Conservation (phyloP, 2,888 invertebrate genomes). For the Tetramorium bicarinatum region DNA sequence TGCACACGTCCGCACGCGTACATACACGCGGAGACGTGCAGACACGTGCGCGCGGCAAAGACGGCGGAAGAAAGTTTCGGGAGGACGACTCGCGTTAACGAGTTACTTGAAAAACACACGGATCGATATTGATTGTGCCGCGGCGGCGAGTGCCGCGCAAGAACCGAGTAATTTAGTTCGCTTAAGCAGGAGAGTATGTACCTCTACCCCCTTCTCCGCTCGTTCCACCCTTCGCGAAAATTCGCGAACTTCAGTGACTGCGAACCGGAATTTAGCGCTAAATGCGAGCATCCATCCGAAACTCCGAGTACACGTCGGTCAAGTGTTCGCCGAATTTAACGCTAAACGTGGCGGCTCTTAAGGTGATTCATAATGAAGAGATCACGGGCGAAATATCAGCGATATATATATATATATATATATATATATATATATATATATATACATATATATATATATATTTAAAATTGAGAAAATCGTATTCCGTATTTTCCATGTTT, state of each 20-base stretch:
- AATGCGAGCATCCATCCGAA: constrained; percentile 23
- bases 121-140: constrained; percentile 30
- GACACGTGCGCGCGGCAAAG: background rate
- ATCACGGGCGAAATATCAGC: background rate
- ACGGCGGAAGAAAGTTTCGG: constrained; percentile 28
- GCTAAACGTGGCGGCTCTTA: background rate
- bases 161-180: constrained; percentile 41
- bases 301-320: constrained; percentile 17
- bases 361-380: background rate
- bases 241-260: constrained; percentile 31
- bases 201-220: background rate
- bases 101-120: constrained; percentile 21
- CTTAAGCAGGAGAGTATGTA: constrained; percentile 3
- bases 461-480: constrained; percentile 16
- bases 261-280: constrained; percentile 8
- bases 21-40: background rate
- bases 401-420: too few relatives aligned
- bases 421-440: background rate
- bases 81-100: constrained; percentile 28
- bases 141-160: background rate
- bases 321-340: constrained; percentile 35
- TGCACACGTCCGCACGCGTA: too few relatives aligned
- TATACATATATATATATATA: background rate
- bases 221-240: background rate
- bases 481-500: constrained; percentile 1